These are phyloP conservation scores for Puntigrus tetrazona DNA, from an alignment of 2,113 vertebrate genomes.

Conservation along the genomic window DNA sequence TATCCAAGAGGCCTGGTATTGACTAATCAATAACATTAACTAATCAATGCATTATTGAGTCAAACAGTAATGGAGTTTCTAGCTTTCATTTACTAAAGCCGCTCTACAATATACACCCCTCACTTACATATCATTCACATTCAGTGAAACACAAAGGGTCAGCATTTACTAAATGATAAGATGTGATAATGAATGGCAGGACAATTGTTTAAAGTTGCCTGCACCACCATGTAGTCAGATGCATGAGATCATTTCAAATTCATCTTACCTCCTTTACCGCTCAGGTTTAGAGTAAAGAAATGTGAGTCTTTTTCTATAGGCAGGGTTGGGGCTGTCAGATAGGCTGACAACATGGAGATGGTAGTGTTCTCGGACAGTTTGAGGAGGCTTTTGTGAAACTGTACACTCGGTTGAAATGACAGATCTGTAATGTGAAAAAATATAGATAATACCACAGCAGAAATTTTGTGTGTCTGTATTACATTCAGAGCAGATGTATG, in stretches of 20 bases:
- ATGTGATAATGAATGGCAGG: neutral
- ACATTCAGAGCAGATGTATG: neutral
- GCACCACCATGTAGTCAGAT: neutral
- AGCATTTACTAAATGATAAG: neutral
- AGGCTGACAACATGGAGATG: slow-evolving; percentile 83
- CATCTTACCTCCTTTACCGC: slow-evolving; percentile 81
- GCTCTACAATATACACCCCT: neutral
- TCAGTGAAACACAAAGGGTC: neutral
- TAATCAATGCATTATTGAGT: neutral
- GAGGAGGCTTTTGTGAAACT: slow-evolving; percentile 87
- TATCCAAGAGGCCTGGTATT: neutral
- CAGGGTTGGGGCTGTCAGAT: slow-evolving; percentile 84
- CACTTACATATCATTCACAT: neutral
- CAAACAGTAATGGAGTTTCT: neutral
- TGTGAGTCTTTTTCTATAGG: slow-evolving; percentile 81
- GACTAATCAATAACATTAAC: slow-evolving; percentile 21
- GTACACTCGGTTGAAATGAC: slow-evolving; percentile 84
- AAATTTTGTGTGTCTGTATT: neutral
- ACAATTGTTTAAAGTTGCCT: neutral
- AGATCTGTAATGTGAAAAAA: slow-evolving; percentile 75
- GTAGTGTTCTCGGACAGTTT: slow-evolving; percentile 76
- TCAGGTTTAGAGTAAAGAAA: slow-evolving; percentile 82
- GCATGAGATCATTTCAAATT: neutral
- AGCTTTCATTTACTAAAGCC: slow-evolving; percentile 12
- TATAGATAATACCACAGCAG: slow-evolving; percentile 18